Conservation (phyloP, 2,797 vertebrate genomes). For the Martes flavigula region DNA sequence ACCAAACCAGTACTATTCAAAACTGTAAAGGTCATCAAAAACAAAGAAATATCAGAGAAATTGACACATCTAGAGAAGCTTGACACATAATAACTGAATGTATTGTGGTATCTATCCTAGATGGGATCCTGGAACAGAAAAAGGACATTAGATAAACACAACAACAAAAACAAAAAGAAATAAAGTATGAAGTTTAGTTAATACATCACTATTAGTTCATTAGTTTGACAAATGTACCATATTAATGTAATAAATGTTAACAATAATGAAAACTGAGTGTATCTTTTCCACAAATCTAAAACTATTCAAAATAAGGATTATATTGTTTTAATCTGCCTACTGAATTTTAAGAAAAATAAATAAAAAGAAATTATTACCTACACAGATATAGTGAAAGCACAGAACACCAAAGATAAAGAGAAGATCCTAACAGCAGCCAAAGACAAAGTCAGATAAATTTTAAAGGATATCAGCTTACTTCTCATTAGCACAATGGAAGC, state of each 20-base stretch:
- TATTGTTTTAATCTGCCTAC: neutral
- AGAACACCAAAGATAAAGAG: neutral
- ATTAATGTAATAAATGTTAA: neutral
- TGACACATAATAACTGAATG: neutral
- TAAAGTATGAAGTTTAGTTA: neutral
- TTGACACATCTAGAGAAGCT: neutral
- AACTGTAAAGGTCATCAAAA: neutral
- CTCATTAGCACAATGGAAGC: neutral
- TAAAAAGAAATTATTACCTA: neutral
- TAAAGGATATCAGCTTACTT: conserved; percentile 18
- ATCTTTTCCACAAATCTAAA: neutral
- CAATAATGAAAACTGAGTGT: neutral
- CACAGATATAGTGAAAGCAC: neutral
- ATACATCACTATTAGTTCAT: neutral
- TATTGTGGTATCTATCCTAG: neutral
- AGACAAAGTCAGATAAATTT: neutral
- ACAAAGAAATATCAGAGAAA: neutral
- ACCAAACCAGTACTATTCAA: neutral
- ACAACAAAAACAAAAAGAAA: neutral
- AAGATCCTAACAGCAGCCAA: neutral
- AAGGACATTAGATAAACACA: neutral
- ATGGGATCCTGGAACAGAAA: neutral
- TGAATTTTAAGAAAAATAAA: neutral
- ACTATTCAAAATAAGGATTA: neutral
- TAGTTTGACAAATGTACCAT: neutral